Evolutionary conservation across 2,113 vertebrate genomes (phyloP).

Genomic region (Talpa occidentalis): DNA sequence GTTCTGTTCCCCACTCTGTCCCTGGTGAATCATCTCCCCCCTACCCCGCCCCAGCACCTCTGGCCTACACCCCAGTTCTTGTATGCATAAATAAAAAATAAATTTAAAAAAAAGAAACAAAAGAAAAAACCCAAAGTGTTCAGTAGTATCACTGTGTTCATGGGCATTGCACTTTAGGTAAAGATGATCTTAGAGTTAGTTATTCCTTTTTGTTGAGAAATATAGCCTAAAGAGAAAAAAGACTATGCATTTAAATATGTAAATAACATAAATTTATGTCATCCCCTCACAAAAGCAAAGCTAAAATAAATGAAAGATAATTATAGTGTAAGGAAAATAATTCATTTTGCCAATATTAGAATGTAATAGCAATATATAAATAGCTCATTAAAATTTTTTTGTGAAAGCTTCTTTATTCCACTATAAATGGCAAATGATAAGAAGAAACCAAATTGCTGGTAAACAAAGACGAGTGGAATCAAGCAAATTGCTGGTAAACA

Average conservation of each 20-base stretch:
- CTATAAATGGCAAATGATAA: not conserved
- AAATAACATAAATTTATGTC: conserved; percentile 16
- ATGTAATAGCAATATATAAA: conserved; percentile 6
- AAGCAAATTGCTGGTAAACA: not conserved
- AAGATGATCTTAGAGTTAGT: not conserved
- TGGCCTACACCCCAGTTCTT: too few species aligned
- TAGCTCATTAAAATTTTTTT: conserved; percentile 26
- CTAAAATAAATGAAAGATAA: conserved; percentile 13
- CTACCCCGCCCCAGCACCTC: too few species aligned
- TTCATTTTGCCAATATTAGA: not conserved
- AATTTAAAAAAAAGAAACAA: too few species aligned
- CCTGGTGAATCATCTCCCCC: too few species aligned
- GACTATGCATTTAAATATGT: not conserved
- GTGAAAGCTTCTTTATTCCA: not conserved
- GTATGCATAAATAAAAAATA: too few species aligned
- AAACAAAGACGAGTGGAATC: not conserved
- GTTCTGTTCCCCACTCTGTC: too few species aligned
- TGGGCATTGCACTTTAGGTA: conserved; percentile 10
- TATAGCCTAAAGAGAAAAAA: not conserved
- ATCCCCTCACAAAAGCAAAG: not conserved
- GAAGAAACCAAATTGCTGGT: not conserved
- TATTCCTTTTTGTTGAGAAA: conserved; percentile 59
- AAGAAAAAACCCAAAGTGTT: too few species aligned
- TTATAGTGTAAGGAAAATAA: not conserved
- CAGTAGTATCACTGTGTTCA: not conserved